Evolutionary conservation across 2,888 invertebrate genomes (phyloP), one percentile per base, ranked within the genome.

Genomic region (Drosophila robusta): DNA sequence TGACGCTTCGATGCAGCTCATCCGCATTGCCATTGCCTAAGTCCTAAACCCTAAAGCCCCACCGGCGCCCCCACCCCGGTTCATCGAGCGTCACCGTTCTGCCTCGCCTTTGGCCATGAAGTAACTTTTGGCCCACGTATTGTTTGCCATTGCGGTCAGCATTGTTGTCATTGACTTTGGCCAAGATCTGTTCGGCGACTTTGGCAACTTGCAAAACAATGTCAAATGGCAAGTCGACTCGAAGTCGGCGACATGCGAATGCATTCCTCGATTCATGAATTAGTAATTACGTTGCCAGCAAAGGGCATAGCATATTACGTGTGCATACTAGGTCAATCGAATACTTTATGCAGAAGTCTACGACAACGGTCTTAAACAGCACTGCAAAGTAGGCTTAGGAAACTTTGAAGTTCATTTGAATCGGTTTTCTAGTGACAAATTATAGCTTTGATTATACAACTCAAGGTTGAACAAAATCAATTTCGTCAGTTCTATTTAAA

Each of bases 1-100:
- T 79, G 65, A 69, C 70, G 74, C 78, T 68, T 68, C 70, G 57
- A 29, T 62, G 52, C 68, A 68, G 54, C 62, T 54, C 54, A 62
- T 62, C 52, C 57, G 54, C 52, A 45, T 29, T 55, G 24, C 18
- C 34, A 36, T 41, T 16, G 39, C 49, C 54, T 4, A 34, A 34
- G 34, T 12, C 12, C 16, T 46, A 57, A 38, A 12, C 16, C 49
- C 24, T 3, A 18, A 12, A 14, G 6, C 42, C 11, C n/a, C 9
- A 8, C 18, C 6, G 14, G 6, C n/a, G 11, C 24, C 4, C 4
- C 34, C 12, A 34, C 1, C 34, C 26, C 38, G 4, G 3, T 8
- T 6, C 1, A 1, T 8, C n/a, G 2, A 6, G 9, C 29, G 29
- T 8, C 24, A 34, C 12, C 8, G n/a, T 11, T 32, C 18, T 16